Evolutionary conservation across 2,797 vertebrate genomes (phyloP), one percentile per base, ranked within the genome.

Genomic region (Agapornis canus): DNA sequence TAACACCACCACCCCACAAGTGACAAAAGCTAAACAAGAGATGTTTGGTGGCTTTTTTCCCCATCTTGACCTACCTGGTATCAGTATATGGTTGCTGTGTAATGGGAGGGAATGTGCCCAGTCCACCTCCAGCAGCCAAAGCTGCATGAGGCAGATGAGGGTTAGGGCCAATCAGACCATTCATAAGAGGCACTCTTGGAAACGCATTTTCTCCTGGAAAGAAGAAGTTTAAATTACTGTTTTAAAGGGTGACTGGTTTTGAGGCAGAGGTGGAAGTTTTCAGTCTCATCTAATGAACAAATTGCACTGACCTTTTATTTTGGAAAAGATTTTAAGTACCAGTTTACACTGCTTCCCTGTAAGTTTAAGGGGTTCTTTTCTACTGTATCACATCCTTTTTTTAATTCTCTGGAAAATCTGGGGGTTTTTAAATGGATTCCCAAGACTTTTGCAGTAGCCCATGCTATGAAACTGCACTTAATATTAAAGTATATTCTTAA

Each of bases 151-250:
- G 94, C 51, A 99, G 99, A 45, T 99, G 99, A 85, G 99, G 98
- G 95, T 95, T 98, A 91, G 98, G 98, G 95, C 98, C 99, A 96
- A 99, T 98, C 95, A 99, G 98, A 69, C 99, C 99, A 82, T 99
- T 99, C 96, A 99, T 98, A 96, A 99, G 98, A 42, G 99, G 99
- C 96, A 99, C 99, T 96, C 99, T 98, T 89, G 99, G 98, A 98
- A 99, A 99, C 5, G 98, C 97, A 86, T 98, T 97, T 94, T 98
- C 98, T 91, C 98, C 99, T 99, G 94, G 32, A 86, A 95, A 76
- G 63, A 92, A 77, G 77, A 71, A 52, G 26, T 79, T 79, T 13
- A 51, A 68, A 80, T 65, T 14, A 75, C 8, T 77, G 32, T 63
- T 79, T 70, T 52, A 31, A 87, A 89, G 21, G 29, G 5, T 60